phyloP scores from a whole-genome alignment of 2,888 invertebrate species.

The Bombylius major region DNA sequence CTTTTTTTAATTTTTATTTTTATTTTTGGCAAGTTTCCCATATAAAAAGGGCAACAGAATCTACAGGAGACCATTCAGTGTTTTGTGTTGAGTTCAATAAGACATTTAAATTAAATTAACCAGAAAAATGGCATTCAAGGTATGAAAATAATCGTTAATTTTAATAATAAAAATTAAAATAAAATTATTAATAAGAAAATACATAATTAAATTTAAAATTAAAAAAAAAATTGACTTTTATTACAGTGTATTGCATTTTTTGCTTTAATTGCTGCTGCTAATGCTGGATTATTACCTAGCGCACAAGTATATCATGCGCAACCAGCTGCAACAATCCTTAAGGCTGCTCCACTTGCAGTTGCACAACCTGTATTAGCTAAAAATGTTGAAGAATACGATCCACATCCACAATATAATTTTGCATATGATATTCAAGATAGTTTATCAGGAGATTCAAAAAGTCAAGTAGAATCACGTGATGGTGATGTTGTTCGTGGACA shows the following conservation, averaged over 20 bases:
- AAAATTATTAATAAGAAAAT: too few relatives aligned
- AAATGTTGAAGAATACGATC: slow-evolving; percentile 29
- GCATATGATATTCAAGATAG: slow-evolving; percentile 36
- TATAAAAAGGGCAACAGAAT: background rate
- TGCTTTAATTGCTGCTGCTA: background rate
- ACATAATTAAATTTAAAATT: too few relatives aligned
- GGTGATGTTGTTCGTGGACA: slow-evolving; percentile 36
- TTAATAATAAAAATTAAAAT: too few relatives aligned
- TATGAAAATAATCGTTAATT: background rate
- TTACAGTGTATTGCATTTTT: background rate
- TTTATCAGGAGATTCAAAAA: slow-evolving; percentile 35
- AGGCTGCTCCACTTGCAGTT: background rate
- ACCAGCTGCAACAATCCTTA: background rate
- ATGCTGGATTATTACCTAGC: background rate
- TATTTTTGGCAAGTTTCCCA: background rate
- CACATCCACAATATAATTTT: slow-evolving; percentile 35
- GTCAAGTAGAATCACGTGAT: slow-evolving; percentile 34
- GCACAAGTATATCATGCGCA: background rate
- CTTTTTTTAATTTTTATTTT: background rate
- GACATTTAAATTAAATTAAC: slow-evolving; percentile 4
- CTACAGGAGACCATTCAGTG: slow-evolving; percentile 28
- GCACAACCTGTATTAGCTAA: background rate
- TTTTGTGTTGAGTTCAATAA: slow-evolving; percentile 35
- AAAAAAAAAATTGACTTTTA: background rate
- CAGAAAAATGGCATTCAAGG: background rate